phyloP scores from a whole-genome alignment of 1,140 invertebrate species.

The Calliopsis andreniformis region DNA sequence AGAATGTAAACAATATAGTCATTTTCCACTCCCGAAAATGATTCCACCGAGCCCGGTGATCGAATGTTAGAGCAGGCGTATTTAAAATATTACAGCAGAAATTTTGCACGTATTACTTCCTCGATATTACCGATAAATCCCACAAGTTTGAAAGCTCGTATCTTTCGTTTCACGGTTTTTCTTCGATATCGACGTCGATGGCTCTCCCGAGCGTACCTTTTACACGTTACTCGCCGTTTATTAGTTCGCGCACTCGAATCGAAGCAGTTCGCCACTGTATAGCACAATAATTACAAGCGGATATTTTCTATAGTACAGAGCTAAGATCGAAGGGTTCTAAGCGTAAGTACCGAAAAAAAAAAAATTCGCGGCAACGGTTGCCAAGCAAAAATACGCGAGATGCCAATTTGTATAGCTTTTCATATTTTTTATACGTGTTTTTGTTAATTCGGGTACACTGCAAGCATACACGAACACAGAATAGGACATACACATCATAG shows the following conservation, averaged over 20 bases:
- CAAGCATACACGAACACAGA: not conserved
- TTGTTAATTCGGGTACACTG: conserved; percentile 30
- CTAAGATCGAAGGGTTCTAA: conserved; percentile 32
- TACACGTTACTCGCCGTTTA: not conserved
- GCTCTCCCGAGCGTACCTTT: not conserved
- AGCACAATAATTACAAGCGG: conserved; percentile 35
- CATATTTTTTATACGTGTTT: conserved; percentile 49
- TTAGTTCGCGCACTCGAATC: conserved; percentile 2
- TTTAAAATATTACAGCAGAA: not conserved
- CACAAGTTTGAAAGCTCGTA: not conserved
- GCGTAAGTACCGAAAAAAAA: not conserved
- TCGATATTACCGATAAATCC: no score
- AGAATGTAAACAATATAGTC: no score
- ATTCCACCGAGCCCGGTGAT: no score
- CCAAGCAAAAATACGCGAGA: not conserved
- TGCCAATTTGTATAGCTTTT: conserved; percentile 43
- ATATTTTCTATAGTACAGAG: conserved; percentile 3
- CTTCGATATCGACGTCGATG: not conserved
- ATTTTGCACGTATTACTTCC: not conserved
- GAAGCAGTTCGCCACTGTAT: not conserved
- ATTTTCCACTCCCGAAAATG: no score
- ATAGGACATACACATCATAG: no score
- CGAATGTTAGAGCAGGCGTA: no score
- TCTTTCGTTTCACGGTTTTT: not conserved
- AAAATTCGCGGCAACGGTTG: conserved; percentile 5